These are phyloP conservation scores for Chelon auratus DNA, from an alignment of 2,797 vertebrate species.

Conservation along the genomic window DNA sequence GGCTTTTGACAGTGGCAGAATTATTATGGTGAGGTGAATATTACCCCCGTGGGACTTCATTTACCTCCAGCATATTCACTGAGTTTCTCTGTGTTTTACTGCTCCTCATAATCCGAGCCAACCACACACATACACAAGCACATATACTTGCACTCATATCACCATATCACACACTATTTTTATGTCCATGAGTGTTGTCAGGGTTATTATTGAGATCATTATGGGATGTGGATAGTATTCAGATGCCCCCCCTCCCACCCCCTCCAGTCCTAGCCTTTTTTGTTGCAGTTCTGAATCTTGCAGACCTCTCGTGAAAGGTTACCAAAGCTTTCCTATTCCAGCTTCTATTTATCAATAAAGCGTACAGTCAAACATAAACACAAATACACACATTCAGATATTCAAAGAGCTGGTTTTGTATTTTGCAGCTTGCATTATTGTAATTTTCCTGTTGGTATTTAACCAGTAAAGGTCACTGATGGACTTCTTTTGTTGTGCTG, in stretches of 20 bases:
- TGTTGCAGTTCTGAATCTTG: slow-evolving; percentile 68
- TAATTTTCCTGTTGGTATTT: slow-evolving; percentile 77
- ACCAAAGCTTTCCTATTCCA: slow-evolving; percentile 67
- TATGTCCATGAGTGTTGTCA: slow-evolving; percentile 82
- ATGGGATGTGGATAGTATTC: slow-evolving; percentile 79
- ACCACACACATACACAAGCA: slow-evolving; percentile 54
- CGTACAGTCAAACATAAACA: slow-evolving; percentile 53
- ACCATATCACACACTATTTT: slow-evolving; percentile 80
- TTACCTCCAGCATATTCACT: slow-evolving; percentile 87
- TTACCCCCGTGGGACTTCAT: slow-evolving; percentile 87
- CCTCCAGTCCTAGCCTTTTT: slow-evolving; percentile 51
- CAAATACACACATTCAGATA: slow-evolving; percentile 24
- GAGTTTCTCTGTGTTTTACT: slow-evolving; percentile 87
- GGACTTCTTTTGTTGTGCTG: slow-evolving; percentile 84
- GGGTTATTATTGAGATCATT: slow-evolving; percentile 87
- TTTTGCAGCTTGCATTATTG: slow-evolving; percentile 61
- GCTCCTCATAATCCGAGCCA: slow-evolving; percentile 84
- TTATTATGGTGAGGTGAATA: slow-evolving; percentile 85
- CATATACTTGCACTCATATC: slow-evolving; percentile 61
- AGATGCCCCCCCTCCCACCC: slow-evolving; percentile 38
- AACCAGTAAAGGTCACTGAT: slow-evolving; percentile 81
- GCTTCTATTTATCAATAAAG: slow-evolving; percentile 76
- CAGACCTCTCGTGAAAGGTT: slow-evolving; percentile 75
- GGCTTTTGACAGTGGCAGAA: slow-evolving; percentile 85
- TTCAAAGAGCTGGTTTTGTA: slow-evolving; percentile 45